Conservation (phyloP, 2,888 invertebrate species). For the Troglohyphantes excavatus region DNA sequence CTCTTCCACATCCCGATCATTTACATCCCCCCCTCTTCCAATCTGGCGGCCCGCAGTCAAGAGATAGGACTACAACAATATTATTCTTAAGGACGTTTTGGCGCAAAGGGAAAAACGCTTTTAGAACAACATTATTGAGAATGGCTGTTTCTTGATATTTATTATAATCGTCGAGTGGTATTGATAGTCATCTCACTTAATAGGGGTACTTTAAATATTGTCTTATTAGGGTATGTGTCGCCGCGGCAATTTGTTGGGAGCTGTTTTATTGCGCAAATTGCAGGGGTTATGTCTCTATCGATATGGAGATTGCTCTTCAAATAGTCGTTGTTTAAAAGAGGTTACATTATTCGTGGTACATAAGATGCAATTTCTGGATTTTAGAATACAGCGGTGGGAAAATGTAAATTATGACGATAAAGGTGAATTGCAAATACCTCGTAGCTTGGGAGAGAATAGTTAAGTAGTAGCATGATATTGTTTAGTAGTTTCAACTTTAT, state of each 20-base stretch:
- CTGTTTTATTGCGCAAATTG: neutral
- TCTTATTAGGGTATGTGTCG: slow-evolving; percentile 18
- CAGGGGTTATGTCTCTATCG: neutral
- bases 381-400: too few relatives aligned
- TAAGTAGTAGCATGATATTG: too few relatives aligned
- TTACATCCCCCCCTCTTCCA: too few relatives aligned
- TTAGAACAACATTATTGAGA: slow-evolving; percentile 18
- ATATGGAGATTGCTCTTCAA: slow-evolving; percentile 2
- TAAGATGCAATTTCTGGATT: too few relatives aligned
- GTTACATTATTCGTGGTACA: too few relatives aligned
- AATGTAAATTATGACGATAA: too few relatives aligned
- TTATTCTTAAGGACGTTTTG: neutral
- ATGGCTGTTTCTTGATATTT: slow-evolving; percentile 11
- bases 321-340: neutral
- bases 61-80: slow-evolving; percentile 5
- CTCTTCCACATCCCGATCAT: too few relatives aligned
- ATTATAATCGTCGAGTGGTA: slow-evolving; percentile 36
- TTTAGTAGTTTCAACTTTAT: too few relatives aligned
- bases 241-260: slow-evolving; percentile 2
- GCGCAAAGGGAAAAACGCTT: slow-evolving; percentile 7
- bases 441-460: too few relatives aligned
- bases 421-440: too few relatives aligned
- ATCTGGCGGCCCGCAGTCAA: neutral
- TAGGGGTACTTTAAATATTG: neutral
- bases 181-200: slow-evolving; percentile 13